Evolutionary conservation across 2,888 invertebrate species (phyloP).

Genomic region (Mesoligia furuncula): DNA sequence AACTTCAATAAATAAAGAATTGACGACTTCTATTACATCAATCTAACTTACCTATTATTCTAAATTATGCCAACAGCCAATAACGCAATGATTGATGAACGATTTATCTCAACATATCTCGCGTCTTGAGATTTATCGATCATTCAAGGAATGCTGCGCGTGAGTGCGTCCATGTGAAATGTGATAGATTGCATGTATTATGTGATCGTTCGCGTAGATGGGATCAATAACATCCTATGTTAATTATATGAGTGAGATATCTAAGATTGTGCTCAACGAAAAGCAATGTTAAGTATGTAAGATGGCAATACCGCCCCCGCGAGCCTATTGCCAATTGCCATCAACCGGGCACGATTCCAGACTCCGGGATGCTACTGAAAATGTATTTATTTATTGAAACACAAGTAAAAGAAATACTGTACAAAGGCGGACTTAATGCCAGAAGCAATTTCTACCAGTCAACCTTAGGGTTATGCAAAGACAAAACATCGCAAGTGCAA

Average conservation of each 20-base stretch:
- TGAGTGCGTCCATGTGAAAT: slow-evolving; percentile 53
- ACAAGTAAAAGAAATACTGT: too few species aligned
- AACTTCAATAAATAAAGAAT: not conserved
- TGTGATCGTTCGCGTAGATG: slow-evolving; percentile 31
- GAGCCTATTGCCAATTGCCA: not conserved
- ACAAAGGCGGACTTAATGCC: too few species aligned
- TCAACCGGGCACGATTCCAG: not conserved
- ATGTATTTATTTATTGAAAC: too few species aligned
- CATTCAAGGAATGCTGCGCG: slow-evolving; percentile 55
- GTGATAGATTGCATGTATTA: slow-evolving; percentile 55
- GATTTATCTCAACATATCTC: slow-evolving; percentile 47
- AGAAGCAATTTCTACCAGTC: too few species aligned
- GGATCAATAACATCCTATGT: slow-evolving; percentile 20
- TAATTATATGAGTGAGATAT: not conserved
- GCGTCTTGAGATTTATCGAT: slow-evolving; percentile 50
- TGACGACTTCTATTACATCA: not conserved
- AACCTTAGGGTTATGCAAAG: too few species aligned
- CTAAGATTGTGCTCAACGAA: not conserved
- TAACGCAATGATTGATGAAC: slow-evolving; percentile 34
- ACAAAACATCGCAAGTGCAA: too few species aligned
- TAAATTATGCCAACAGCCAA: slow-evolving; percentile 27
- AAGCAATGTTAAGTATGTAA: not conserved
- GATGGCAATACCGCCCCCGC: not conserved
- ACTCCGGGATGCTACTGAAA: not conserved
- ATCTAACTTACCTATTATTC: not conserved